Evolutionary conservation across 2,113 vertebrate genomes (phyloP).

Genomic region (pig (Sus scrofa)): T2T-Sscrofa CM000813.6:152320501-152321000

Average conservation of each 20-base stretch:
- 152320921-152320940: neutral
- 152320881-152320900: neutral
- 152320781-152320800: neutral
- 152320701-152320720: neutral
- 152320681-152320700: neutral
- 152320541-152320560: neutral
- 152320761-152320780: neutral
- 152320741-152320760: neutral
- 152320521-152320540: neutral
- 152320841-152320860: neutral
- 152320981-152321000: neutral
- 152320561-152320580: neutral
- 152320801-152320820: neutral
- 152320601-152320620: neutral
- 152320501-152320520: neutral
- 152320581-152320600: neutral
- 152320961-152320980: neutral
- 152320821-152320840: neutral
- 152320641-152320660: neutral
- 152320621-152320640: neutral
- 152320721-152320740: fast-evolving
- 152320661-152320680: neutral
- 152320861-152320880: neutral
- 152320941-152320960: neutral
- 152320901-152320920: neutral